A percentile compares a stretch with the other conserved stretches of the same genome.
These are phyloP conservation scores for Minunthozetes semirufus DNA, from an alignment of 2,888 invertebrate species.

Conservation along the genomic window DNA sequence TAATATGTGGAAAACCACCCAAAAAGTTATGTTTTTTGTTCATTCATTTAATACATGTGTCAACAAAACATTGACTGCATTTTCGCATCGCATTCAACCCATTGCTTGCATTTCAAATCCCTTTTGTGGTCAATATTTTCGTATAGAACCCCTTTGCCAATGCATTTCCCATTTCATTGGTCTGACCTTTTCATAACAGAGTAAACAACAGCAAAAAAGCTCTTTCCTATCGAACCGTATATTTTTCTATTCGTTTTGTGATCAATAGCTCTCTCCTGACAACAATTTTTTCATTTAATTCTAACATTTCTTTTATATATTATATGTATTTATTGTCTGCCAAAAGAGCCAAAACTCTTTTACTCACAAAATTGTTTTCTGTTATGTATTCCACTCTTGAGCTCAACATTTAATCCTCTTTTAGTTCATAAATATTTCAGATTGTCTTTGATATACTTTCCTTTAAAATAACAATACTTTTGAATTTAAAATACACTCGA, in stretches of 20 bases:
- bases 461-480: background rate
- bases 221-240: background rate
- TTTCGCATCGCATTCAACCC: constrained; percentile 9
- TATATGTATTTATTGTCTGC: background rate
- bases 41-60: constrained; percentile 13
- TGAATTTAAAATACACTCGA: too few species aligned
- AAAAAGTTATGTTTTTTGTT: constrained; percentile 26
- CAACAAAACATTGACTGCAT: constrained; percentile 5
- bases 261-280: background rate
- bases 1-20: constrained; percentile 1
- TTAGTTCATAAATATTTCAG: constrained; percentile 11
- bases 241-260: background rate
- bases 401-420: constrained; percentile 4
- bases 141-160: background rate
- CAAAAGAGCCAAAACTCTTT: background rate
- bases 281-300: background rate
- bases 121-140: constrained; percentile 22
- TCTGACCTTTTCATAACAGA: constrained; percentile 23
- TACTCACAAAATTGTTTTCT: background rate
- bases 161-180: background rate
- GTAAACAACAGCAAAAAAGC: background rate
- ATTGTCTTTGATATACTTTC: background rate
- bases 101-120: background rate
- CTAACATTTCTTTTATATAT: background rate
- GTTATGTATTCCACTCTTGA: background rate